These are phyloP conservation scores for Calcarius lapponicus DNA, from an alignment of 2,797 vertebrate genomes.

Conservation along the genomic window DNA sequence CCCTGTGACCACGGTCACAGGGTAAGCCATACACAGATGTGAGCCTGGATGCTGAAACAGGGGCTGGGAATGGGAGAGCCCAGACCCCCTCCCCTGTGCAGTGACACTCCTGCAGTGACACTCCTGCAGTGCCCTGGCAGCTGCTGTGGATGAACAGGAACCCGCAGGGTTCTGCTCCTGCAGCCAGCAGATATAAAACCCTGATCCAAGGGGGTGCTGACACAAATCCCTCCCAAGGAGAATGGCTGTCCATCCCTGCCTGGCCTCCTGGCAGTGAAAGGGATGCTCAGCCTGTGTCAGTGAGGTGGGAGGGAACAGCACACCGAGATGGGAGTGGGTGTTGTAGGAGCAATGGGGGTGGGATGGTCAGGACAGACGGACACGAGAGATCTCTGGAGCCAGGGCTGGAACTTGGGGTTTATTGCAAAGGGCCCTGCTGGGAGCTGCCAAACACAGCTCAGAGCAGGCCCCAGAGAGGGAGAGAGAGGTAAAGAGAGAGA, in stretches of 20 bases:
- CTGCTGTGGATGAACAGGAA: background rate
- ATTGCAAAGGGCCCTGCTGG: no score
- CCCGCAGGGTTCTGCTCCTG: background rate
- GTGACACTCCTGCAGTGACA: background rate
- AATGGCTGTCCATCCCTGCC: background rate
- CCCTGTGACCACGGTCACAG: no score
- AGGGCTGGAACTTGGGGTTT: no score
- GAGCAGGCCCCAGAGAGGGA: no score
- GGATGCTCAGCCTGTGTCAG: background rate
- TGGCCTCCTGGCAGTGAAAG: background rate
- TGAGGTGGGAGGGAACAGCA: background rate
- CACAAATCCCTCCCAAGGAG: background rate
- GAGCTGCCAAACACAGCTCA: no score
- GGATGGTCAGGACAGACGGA: no score
- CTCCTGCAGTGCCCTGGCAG: background rate
- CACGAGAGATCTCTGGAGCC: no score
- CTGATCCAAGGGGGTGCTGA: background rate
- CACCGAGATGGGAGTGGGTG: background rate
- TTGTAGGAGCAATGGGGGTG: no score
- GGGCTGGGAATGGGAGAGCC: background rate
- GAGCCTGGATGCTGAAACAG: background rate
- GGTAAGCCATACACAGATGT: rapidly evolving
- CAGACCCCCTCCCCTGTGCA: background rate
- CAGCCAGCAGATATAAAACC: background rate
- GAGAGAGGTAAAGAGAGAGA: no score